Evolutionary conservation across 2,797 vertebrate species (phyloP), one percentile per base, ranked within the genome.

Genomic region (Setipinna tenuifilis): DNA sequence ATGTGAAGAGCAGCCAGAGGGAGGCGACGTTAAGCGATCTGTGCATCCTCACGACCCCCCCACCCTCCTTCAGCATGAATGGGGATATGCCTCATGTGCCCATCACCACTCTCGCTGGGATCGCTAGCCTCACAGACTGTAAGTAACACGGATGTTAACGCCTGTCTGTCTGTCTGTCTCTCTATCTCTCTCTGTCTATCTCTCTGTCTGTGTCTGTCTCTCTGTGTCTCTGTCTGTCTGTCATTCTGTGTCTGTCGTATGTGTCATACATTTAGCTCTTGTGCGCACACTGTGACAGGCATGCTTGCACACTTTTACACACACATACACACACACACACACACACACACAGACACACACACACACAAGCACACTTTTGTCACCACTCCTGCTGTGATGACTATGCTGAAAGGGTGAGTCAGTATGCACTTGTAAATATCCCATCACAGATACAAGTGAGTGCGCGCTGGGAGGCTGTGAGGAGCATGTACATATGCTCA

Each of bases 71-170:
- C 98, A 99, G 98, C 97, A 99, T 99, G 98, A 99, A 99, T 99
- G 98, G 98, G 98, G 98, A 99, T 98, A 99, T 99, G 98, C 98
- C 98, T 97, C 98, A 99, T 99, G 98, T 99, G 97, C 98, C 98
- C 96, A 99, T 99, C 94, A 99, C 98, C 96, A 99, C 98, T 97
- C 98, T 99, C 91, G 98, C 98, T 97, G 98, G 98, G 96, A 99
- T 99, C 92, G 98, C 98, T 97, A 99, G 98, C 97, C 98, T 99
- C 91, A 99, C 98, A 92, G 98, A 99, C 96, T 97, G 98, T 99
- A 96, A 98, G 98, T 98, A 83, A n/a, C 6, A 4, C 92, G 0
- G 7, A 1, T 9, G 9, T 54, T 54, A 10, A 54, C 46, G n/a
- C n/a, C 17, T 57, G 44, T 82, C 41, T 62, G 50, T 84, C 61